phyloP scores from a whole-genome alignment of 2,113 vertebrate genomes.

The Daphoenositta chrysoptera region DNA sequence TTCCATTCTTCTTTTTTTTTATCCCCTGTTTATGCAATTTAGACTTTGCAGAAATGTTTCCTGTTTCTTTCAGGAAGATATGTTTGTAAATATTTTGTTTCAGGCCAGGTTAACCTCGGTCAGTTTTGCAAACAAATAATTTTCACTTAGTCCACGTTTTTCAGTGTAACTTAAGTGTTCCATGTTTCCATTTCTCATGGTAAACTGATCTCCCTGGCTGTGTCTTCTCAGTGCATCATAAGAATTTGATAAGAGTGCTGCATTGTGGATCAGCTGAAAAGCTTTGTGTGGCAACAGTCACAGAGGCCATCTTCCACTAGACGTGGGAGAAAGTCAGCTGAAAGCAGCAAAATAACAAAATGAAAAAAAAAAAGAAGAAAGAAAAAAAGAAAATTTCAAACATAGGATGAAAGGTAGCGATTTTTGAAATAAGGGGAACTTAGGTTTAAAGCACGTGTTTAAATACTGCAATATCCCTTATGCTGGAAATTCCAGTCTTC shows the following conservation, averaged over 20 bases:
- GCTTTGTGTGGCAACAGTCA: neutral
- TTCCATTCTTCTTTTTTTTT: neutral
- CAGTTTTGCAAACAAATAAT: neutral
- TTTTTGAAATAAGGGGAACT: neutral
- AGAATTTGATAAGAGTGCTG: neutral
- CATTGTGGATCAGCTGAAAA: neutral
- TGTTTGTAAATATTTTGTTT: neutral
- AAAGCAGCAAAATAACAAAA: neutral
- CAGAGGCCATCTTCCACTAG: neutral
- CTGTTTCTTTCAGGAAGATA: neutral
- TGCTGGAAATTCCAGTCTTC: neutral
- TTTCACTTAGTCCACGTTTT: accelerated
- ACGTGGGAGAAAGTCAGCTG: neutral
- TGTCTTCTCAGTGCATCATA: neutral
- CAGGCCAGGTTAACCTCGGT: neutral
- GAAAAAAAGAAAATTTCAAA: neutral
- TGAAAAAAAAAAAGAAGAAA: neutral
- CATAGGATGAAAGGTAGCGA: neutral
- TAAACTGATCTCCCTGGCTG: neutral
- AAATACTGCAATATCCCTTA: neutral
- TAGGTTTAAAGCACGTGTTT: neutral
- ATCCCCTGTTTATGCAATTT: neutral
- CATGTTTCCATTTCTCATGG: neutral
- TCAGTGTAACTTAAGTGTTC: neutral
- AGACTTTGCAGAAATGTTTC: neutral